Base-by-base conservation (phyloP, 2,888 invertebrate species). In the Lapara coniferarum region DNA sequence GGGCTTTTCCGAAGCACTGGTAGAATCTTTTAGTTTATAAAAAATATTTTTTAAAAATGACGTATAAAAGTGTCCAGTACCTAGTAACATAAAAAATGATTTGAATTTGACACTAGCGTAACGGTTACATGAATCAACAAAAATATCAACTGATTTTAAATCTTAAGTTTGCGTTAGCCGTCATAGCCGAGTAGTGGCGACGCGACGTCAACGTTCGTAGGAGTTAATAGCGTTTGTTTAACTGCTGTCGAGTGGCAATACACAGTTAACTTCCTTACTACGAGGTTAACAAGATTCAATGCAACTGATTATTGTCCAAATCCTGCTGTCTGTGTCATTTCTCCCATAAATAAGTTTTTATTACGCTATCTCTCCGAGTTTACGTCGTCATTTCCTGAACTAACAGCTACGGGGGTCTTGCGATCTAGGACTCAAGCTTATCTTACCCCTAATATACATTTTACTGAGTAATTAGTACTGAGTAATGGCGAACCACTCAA, bases 211-310 rank as follows among this genome's bases (percentile, higher is more conserved):
- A 44, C n/a, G 58, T 10, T 30, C 58, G 58, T 37, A 58, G 58
- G 37, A 44, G n/a, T 44, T 44, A 10, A 58, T 58, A 58, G 37
- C 58, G 37, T 58, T 58, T 58, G n/a, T 19, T 55, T 55, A 55
- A 55, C 55, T 16, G 25, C 58, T n/a, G 58, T n/a, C 10, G n/a
- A 37, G n/a, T 58, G 37, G 44, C 55, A 55, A 4, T 55, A n/a
- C 14, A 14, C 57, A 58, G 58, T 58, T 58, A 14, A 58, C 58
- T 58, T 58, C 58, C 58, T 58, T 58, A 56, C 56, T 56, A 56
- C 25, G 37, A 37, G 37, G 44, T 8, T 44, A 58, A 19, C 19
- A 10, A n/a, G 37, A 8, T 44, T 10, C 10, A 56, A 56, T 10
- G 0, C 19, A 12, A 55, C 16, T 14, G n/a, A 58, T 55, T 19